phyloP scores from a whole-genome alignment of 2,888 invertebrate genomes.

The Lycocerus yunnanus region DNA sequence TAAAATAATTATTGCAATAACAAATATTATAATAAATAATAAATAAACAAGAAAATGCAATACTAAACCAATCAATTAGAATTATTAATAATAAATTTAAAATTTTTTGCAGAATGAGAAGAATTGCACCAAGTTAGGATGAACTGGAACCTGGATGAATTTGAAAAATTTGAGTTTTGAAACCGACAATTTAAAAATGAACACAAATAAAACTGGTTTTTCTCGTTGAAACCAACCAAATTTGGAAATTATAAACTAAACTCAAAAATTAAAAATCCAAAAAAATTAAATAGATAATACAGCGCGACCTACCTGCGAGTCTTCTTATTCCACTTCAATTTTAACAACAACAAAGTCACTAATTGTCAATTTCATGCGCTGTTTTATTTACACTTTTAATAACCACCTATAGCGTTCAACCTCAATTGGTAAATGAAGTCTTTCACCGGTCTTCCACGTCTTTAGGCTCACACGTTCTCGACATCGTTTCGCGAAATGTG shows the following conservation, averaged over 20 bases:
- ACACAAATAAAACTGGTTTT: neutral
- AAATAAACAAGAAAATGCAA: neutral
- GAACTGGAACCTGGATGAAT: neutral
- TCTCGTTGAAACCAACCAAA: neutral
- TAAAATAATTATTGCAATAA: neutral
- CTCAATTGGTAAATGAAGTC: conserved; percentile 27
- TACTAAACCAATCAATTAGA: neutral
- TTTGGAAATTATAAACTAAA: neutral
- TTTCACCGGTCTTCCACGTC: conserved; percentile 29
- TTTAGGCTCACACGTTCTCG: conserved; percentile 24
- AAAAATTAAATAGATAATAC: neutral
- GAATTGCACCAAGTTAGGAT: neutral
- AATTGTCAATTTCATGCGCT: neutral
- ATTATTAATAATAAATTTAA: neutral
- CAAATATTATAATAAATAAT: neutral
- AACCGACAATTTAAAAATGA: neutral
- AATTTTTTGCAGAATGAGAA: neutral
- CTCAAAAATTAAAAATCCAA: neutral
- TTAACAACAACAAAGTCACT: neutral
- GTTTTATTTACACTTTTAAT: neutral
- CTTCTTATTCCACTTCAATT: neutral
- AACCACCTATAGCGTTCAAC: conserved; percentile 10
- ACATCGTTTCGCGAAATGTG: conserved; percentile 29
- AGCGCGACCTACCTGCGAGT: neutral
- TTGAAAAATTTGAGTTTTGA: neutral